These are phyloP conservation scores for Globicephala melas DNA, from an alignment of 2,113 vertebrate genomes.

Conservation along the genomic window DNA sequence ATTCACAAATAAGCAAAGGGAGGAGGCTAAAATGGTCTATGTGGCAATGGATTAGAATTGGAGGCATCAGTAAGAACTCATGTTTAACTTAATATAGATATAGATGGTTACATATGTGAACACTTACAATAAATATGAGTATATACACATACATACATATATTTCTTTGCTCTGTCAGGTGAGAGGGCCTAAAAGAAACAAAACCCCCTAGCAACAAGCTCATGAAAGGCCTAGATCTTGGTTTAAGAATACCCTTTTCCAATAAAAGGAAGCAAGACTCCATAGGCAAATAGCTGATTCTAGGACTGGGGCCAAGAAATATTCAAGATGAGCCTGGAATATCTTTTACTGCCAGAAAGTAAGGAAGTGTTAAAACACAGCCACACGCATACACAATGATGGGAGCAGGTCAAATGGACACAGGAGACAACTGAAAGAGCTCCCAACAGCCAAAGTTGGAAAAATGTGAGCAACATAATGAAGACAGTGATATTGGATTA, in stretches of 20 bases:
- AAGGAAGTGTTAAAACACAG: background rate
- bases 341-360: background rate
- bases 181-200: slow-evolving; percentile 18
- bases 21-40: background rate
- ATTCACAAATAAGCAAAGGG: slow-evolving; percentile 4
- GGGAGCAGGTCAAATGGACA: background rate
- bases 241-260: background rate
- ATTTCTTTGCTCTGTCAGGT: background rate
- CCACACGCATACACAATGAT: background rate
- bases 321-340: background rate
- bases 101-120: background rate
- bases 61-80: background rate
- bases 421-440: background rate
- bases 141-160: background rate
- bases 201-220: background rate
- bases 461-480: background rate
- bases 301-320: background rate
- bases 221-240: background rate
- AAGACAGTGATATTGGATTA: background rate
- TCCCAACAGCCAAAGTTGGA: background rate
- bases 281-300: background rate
- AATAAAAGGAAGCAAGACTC: background rate
- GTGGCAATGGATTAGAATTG: background rate
- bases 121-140: background rate
- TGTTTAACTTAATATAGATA: background rate